These are phyloP conservation scores for Cebuella pygmaea DNA, from an alignment of 2,797 vertebrate genomes.

Conservation along the genomic window DNA sequence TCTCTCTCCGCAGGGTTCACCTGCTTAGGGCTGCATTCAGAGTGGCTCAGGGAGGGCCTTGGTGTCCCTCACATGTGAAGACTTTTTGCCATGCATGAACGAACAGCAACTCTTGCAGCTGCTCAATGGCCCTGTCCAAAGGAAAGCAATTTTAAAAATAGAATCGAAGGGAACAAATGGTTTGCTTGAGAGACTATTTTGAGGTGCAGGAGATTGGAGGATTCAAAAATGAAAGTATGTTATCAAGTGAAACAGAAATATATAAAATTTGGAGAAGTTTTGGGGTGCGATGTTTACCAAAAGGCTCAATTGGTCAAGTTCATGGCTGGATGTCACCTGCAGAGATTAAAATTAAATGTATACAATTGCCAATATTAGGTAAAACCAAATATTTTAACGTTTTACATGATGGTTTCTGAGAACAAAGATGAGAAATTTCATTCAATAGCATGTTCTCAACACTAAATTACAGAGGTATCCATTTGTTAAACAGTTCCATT, in stretches of 20 bases:
- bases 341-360: neutral
- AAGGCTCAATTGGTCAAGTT: neutral
- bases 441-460: no score
- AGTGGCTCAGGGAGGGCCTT: neutral
- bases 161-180: conserved; percentile 62
- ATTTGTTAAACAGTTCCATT: no score
- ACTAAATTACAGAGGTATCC: no score
- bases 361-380: neutral
- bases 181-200: conserved; percentile 36
- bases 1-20: neutral
- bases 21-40: neutral
- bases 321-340: neutral
- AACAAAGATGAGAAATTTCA: no score
- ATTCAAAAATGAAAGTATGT: neutral
- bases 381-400: neutral
- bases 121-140: neutral
- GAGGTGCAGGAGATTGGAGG: neutral
- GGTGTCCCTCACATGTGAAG: neutral
- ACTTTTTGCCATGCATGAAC: neutral
- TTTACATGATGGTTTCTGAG: neutral
- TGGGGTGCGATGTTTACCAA: neutral
- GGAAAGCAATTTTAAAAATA: conserved; percentile 61
- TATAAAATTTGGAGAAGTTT: neutral
- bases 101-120: conserved; percentile 42
- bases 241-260: neutral